phyloP scores from a whole-genome alignment of 1,140 invertebrate species.

The Ridgeia piscesae region DNA sequence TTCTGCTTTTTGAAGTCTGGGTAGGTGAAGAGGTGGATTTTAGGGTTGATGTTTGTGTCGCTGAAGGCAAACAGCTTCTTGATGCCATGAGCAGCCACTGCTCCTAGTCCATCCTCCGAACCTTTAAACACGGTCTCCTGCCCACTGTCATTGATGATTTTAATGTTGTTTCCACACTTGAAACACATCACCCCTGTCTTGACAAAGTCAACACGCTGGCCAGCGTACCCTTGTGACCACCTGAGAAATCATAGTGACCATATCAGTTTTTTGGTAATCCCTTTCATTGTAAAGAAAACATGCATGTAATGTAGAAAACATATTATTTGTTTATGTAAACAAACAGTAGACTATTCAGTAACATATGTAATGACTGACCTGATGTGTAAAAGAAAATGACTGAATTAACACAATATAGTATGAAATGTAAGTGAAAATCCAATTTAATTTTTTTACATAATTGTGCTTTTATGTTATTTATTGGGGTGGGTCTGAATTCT shows the following conservation, averaged over 20 bases:
- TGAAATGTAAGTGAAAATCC: no score
- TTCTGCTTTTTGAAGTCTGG: slow-evolving; percentile 42
- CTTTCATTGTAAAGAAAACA: background rate
- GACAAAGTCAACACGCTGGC: slow-evolving; percentile 41
- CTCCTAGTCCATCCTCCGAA: slow-evolving; percentile 47
- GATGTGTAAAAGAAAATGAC: background rate
- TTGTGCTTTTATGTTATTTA: no score
- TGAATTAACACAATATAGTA: background rate
- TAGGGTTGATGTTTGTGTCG: slow-evolving; percentile 46
- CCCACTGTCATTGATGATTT: slow-evolving; percentile 47
- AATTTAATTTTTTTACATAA: no score
- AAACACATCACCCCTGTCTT: slow-evolving; percentile 49
- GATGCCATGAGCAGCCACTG: slow-evolving; percentile 46
- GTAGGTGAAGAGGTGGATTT: slow-evolving; percentile 49
- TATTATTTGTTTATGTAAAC: no score
- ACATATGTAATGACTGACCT: background rate
- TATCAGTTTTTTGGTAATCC: background rate
- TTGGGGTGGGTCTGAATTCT: no score
- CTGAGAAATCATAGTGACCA: slow-evolving; percentile 34
- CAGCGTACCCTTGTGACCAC: slow-evolving; percentile 53
- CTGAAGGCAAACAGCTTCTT: slow-evolving; percentile 50
- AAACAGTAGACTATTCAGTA: background rate
- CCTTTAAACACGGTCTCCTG: slow-evolving; percentile 45
- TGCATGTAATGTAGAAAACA: background rate
- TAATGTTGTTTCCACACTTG: slow-evolving; percentile 50